phyloP scores from a whole-genome alignment of 2,888 invertebrate genomes.

The Gnatocerus cornutus region DNA sequence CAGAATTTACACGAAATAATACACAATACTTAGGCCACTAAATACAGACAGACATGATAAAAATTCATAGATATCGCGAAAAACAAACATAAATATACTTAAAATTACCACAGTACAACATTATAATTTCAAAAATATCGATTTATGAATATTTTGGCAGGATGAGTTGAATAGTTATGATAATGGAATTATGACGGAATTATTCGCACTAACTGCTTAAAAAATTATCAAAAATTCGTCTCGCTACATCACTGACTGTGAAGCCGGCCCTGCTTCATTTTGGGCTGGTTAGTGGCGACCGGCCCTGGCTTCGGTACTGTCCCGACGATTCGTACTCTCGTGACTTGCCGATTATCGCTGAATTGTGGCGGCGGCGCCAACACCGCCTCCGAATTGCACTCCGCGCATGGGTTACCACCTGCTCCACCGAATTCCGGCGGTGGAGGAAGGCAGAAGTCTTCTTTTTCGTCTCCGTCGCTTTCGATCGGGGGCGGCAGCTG shows the following conservation, averaged over 20 bases:
- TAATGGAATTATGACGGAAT: constrained; percentile 53
- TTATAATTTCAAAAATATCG: constrained; percentile 50
- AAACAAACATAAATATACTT: constrained; percentile 20
- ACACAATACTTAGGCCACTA: constrained; percentile 48
- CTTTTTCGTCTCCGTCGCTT: constrained; percentile 80
- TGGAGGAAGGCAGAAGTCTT: constrained; percentile 77
- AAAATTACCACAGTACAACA: constrained; percentile 47
- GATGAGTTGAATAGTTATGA: constrained; percentile 52
- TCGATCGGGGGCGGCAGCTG: constrained; percentile 88
- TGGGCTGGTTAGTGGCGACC: constrained; percentile 58
- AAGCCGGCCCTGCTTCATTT: constrained; percentile 68
- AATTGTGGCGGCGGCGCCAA: constrained; percentile 94
- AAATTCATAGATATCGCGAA: constrained; percentile 20
- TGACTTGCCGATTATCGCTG: constrained; percentile 80
- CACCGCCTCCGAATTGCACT: constrained; percentile 72
- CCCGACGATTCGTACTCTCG: constrained; percentile 86
- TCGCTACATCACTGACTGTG: constrained; percentile 67
- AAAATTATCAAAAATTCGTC: constrained; percentile 36
- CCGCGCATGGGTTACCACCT: constrained; percentile 66
- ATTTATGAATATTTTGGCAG: constrained; percentile 55
- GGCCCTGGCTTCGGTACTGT: constrained; percentile 81
- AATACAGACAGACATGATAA: constrained; percentile 42
- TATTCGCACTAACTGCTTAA: constrained; percentile 34
- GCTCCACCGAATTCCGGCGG: constrained; percentile 76
- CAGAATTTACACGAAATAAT: constrained; percentile 47